These are phyloP conservation scores for Mastomys natalensis DNA, from an alignment of 2,113 vertebrate species.

Conservation along the genomic window DNA sequence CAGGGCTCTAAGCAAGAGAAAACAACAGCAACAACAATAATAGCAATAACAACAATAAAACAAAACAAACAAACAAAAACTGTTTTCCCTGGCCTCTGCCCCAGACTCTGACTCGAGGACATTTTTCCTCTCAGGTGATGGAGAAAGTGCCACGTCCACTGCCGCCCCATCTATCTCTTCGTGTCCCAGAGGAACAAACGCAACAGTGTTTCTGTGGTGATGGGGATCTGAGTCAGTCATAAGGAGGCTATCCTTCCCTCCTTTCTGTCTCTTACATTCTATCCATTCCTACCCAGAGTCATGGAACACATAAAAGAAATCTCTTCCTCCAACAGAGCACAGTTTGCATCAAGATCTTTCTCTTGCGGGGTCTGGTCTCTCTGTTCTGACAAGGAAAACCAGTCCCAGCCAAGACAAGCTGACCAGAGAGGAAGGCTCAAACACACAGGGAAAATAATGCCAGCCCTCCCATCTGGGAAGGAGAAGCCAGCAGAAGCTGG, in stretches of 20 bases:
- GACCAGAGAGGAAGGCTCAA: neutral
- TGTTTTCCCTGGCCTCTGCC: neutral
- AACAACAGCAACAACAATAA: neutral
- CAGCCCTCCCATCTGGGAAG: neutral
- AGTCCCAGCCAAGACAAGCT: neutral
- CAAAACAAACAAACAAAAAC: no score
- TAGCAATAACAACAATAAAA: no score
- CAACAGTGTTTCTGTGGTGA: neutral
- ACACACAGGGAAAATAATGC: neutral
- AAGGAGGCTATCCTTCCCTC: fast-evolving
- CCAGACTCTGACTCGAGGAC: neutral
- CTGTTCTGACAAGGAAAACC: neutral
- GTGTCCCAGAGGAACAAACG: neutral
- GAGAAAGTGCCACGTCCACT: neutral
- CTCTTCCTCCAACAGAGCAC: neutral
- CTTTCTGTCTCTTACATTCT: neutral
- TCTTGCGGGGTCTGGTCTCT: neutral
- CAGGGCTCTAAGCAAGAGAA: neutral
- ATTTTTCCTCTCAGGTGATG: neutral
- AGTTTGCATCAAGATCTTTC: neutral
- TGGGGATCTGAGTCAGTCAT: fast-evolving
- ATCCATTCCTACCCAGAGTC: fast-evolving
- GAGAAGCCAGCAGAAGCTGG: neutral
- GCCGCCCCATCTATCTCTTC: no score
- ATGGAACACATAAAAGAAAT: neutral